phyloP scores from a whole-genome alignment of 1,140 invertebrate genomes.

The Hycleus cichorii region DNA sequence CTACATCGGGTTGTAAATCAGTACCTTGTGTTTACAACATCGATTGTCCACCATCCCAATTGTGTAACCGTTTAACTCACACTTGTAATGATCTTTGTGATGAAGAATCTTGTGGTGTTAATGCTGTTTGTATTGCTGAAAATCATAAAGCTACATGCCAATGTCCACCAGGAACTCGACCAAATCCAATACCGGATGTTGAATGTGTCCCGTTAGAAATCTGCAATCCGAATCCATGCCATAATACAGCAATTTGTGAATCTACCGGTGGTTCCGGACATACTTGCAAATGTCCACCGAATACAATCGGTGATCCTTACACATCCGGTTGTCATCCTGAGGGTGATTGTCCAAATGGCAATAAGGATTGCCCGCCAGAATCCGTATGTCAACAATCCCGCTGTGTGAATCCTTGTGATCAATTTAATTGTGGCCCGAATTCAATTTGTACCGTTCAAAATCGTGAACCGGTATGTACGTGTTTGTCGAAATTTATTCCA shows the following conservation, averaged over 20 bases:
- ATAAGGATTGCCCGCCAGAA: slow-evolving; percentile 66
- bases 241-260: slow-evolving; percentile 70
- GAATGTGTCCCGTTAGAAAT: slow-evolving; percentile 60
- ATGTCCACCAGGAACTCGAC: slow-evolving; percentile 72
- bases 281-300: slow-evolving; percentile 67
- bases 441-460: slow-evolving; percentile 68
- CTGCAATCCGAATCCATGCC: slow-evolving; percentile 74
- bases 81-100: slow-evolving; percentile 76
- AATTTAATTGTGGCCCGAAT: slow-evolving; percentile 63
- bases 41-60: slow-evolving; percentile 68
- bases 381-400: slow-evolving; percentile 62
- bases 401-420: slow-evolving; percentile 71
- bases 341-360: slow-evolving; percentile 59
- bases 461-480: slow-evolving; percentile 66
- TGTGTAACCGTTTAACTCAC: slow-evolving; percentile 74
- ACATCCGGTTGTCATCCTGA: slow-evolving; percentile 66
- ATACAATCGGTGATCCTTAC: slow-evolving; percentile 69
- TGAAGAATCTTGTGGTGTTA: slow-evolving; percentile 73
- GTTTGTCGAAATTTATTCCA: slow-evolving; percentile 62
- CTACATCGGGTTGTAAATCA: slow-evolving; percentile 60
- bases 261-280: slow-evolving; percentile 50
- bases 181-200: slow-evolving; percentile 73
- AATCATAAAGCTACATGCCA: slow-evolving; percentile 71
- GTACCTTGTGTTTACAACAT: slow-evolving; percentile 80
- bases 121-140: slow-evolving; percentile 81